A percentile compares a stretch with the other conserved stretches of the same genome.
Evolutionary conservation across 2,888 invertebrate species (phyloP).

Genomic region (Zele albiditarsus): DNA sequence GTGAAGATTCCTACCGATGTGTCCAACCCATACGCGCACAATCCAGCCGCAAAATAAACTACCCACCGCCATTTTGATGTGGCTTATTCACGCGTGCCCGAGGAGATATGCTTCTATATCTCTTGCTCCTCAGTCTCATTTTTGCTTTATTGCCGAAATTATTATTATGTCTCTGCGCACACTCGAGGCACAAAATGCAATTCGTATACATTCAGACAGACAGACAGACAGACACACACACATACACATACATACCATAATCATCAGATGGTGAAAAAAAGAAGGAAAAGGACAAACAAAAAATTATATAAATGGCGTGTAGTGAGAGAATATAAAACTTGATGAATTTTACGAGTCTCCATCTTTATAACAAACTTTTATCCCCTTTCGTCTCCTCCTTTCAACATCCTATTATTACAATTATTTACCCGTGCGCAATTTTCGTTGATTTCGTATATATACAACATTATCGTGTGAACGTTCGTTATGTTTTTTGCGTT

Average conservation of each 20-base stretch:
- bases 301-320: constrained; percentile 28
- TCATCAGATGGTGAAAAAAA: constrained; percentile 1
- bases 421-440: constrained; percentile 7
- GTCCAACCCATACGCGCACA: constrained; percentile 20
- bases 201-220: constrained; percentile 38
- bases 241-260: neutral
- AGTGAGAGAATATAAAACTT: constrained; percentile 34
- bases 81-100: constrained; percentile 29
- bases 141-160: constrained; percentile 53
- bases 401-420: constrained; percentile 4
- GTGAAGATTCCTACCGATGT: neutral
- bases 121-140: constrained; percentile 36
- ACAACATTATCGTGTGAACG: constrained; percentile 19
- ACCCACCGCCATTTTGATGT: constrained; percentile 56
- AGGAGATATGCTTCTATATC: constrained; percentile 1
- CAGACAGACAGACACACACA: neutral
- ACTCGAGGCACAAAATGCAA: constrained; percentile 60
- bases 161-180: constrained; percentile 61
- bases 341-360: constrained; percentile 38
- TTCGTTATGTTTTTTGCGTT: neutral
- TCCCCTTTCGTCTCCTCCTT: constrained; percentile 16
- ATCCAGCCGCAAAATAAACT: constrained; percentile 39
- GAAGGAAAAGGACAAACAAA: constrained; percentile 2
- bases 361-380: constrained; percentile 24
- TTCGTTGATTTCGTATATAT: constrained; percentile 9